Percentiles rank a stretch among this genome's conserved stretches.
Conservation (phyloP, 1,140 invertebrate species). For the Zaprionus camerounensis region DNA sequence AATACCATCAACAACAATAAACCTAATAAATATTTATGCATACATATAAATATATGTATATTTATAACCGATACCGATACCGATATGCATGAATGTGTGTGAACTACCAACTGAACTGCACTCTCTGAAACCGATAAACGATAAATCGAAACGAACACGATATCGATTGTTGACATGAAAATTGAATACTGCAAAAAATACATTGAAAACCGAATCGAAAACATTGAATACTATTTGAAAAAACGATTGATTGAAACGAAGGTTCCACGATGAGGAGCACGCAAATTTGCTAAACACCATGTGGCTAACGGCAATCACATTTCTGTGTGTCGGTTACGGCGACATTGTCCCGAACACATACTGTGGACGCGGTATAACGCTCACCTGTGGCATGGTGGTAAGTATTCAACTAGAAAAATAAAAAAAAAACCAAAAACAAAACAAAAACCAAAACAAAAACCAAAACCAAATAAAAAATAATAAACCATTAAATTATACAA, state of each 20-base stretch:
- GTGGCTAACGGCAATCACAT: conserved; percentile 96
- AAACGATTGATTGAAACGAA: conserved; percentile 78
- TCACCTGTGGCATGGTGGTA: conserved; percentile 97
- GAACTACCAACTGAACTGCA: conserved; percentile 33
- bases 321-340: conserved; percentile 92
- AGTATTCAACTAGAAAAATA: conserved; percentile 85
- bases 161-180: conserved; percentile 4
- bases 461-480: conserved; percentile 29
- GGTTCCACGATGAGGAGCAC: conserved; percentile 94
- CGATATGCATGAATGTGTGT: conserved; percentile 16
- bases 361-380: conserved; percentile 95
- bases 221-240: not conserved
- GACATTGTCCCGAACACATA: conserved; percentile 98
- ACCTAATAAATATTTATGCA: conserved; percentile 12
- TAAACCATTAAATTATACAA: conserved; percentile 40
- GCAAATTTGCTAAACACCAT: conserved; percentile 96
- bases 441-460: conserved; percentile 13
- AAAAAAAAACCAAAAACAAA: conserved; percentile 18
- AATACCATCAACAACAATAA: conserved; percentile 16
- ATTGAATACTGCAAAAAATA: not conserved
- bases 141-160: conserved; percentile 13
- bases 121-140: conserved; percentile 9
- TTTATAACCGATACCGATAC: not conserved
- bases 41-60: conserved; percentile 15
- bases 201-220: not conserved